phyloP scores from a whole-genome alignment of 2,797 vertebrate genomes.

The Apogon hyalosoma region DNA sequence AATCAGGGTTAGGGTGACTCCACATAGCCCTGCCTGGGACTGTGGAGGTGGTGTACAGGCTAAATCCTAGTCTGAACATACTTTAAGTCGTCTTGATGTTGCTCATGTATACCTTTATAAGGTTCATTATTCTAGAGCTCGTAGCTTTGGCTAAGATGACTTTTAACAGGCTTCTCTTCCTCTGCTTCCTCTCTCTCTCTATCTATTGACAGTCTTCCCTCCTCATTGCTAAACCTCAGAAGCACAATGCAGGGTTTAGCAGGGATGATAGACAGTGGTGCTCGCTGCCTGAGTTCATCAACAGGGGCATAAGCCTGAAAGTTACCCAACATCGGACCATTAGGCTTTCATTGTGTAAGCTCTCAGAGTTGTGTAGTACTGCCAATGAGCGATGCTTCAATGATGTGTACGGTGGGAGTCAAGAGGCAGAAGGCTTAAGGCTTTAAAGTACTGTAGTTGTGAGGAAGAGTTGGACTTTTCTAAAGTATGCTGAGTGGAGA shows the following conservation, averaged over 20 bases:
- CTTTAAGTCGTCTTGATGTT: conserved; percentile 27
- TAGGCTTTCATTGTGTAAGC: conserved; percentile 76
- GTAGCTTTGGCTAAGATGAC: conserved; percentile 11
- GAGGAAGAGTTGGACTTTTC: conserved; percentile 61
- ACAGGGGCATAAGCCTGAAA: conserved; percentile 73
- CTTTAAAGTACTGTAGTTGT: conserved; percentile 63
- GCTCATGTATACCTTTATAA: conserved; percentile 7
- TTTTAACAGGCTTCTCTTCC: conserved; percentile 59
- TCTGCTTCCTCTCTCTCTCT: conserved; percentile 16
- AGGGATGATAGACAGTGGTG: conserved; percentile 62
- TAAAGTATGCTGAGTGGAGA: conserved; percentile 58
- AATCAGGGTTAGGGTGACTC: conserved; percentile 9
- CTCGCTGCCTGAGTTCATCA: conserved; percentile 71
- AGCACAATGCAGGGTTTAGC: conserved; percentile 68
- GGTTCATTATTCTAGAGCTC: conserved; percentile 46
- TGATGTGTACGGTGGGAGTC: conserved; percentile 74
- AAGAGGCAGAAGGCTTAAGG: conserved; percentile 61
- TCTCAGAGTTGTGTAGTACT: conserved; percentile 59
- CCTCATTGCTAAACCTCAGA: conserved; percentile 56
- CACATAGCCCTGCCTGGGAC: conserved; percentile 43
- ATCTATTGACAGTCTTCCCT: conserved; percentile 65
- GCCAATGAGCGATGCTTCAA: conserved; percentile 69
- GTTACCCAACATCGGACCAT: conserved; percentile 72
- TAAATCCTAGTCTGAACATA: conserved; percentile 47
- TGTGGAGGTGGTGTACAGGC: not conserved